Percentiles rank a stretch among this genome's conserved stretches.
Conservation (phyloP, 2,888 invertebrate species). For the Apotomis betuletana region DNA sequence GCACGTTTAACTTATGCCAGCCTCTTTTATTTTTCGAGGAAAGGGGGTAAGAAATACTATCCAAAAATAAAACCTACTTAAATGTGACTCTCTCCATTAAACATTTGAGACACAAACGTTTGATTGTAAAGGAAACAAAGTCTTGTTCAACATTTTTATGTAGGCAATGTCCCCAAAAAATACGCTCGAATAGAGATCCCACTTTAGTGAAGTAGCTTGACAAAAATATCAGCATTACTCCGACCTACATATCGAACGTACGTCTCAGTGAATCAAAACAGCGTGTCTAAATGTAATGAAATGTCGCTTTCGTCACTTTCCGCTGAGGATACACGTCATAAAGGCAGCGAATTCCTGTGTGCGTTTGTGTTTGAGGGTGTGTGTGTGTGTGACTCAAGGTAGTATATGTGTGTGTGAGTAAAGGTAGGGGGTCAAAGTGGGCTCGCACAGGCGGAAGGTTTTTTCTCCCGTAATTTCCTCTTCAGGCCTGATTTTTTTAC, state of each 20-base stretch:
- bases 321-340: slow-evolving; percentile 36
- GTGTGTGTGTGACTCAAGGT: background rate
- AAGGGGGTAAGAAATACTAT: no score
- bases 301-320: slow-evolving; percentile 35
- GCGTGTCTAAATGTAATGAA: slow-evolving; percentile 36
- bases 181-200: background rate
- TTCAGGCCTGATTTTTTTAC: slow-evolving; percentile 28
- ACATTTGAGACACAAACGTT: no score
- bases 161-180: background rate
- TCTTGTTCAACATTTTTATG: no score
- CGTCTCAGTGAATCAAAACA: slow-evolving; percentile 21
- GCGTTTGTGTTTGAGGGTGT: background rate
- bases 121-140: no score
- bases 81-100: no score
- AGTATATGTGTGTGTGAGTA: background rate
- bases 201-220: background rate
- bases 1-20: no score
- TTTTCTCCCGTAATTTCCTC: slow-evolving; percentile 21
- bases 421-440: background rate
- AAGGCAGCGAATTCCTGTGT: slow-evolving; percentile 10
- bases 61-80: no score
- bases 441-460: slow-evolving; percentile 4
- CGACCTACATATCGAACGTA: slow-evolving; percentile 17
- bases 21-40: no score
- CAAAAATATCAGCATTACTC: slow-evolving; percentile 5